Evolutionary conservation across 2,113 vertebrate genomes (phyloP).

Genomic region (Bos indicus): DNA sequence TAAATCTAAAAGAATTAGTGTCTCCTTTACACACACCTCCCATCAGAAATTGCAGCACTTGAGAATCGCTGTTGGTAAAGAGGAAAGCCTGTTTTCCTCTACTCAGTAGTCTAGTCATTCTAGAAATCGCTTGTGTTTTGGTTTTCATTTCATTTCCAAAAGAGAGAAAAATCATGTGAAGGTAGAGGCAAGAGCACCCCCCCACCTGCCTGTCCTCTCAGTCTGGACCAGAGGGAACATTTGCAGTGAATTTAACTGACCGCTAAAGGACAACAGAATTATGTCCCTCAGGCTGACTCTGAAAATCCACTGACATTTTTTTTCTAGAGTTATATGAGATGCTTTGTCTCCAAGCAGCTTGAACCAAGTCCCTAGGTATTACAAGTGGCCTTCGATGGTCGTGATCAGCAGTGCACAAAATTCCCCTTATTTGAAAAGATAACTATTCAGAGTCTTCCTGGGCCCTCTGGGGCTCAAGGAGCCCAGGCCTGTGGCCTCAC

Average conservation of each 20-base stretch:
- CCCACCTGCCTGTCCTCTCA: background rate
- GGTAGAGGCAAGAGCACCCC: background rate
- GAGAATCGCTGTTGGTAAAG: background rate
- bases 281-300: background rate
- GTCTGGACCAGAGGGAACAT: background rate
- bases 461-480: background rate
- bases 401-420: background rate
- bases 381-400: background rate
- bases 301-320: background rate
- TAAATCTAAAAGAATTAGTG: background rate
- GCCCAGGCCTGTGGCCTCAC: background rate
- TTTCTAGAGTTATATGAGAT: background rate
- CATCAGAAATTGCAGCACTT: background rate
- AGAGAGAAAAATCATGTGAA: background rate
- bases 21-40: background rate
- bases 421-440: background rate
- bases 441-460: background rate
- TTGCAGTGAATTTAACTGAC: background rate
- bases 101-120: background rate
- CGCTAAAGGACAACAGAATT: background rate
- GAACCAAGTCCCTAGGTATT: background rate
- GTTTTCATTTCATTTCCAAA: constrained; percentile 24
- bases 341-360: background rate
- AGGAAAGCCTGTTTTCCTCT: background rate
- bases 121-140: background rate